Evolutionary conservation across 2,888 invertebrate genomes (phyloP), one percentile per base, ranked within the genome.

Genomic region (Polyommatus icarus): DNA sequence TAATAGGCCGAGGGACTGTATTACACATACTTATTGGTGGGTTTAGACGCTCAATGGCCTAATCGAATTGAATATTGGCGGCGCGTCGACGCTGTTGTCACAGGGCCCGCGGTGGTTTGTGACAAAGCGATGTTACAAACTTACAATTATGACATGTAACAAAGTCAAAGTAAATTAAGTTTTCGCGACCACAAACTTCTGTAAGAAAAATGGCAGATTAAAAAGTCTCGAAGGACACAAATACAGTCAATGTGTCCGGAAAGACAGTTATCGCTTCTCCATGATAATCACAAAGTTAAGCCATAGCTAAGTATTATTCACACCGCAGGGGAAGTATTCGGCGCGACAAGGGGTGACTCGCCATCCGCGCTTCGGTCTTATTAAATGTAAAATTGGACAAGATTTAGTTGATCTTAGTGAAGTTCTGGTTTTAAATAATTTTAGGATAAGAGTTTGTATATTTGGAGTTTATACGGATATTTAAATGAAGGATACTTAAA

Each of bases 1-100:
- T 94, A 94, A 93, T 94, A 94, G 93, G 92, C 92, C 88, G 89
- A 88, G 89, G 89, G 90, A 90, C 92, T 93, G 90, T 91, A 92
- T 92, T 93, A 93, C 92, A 93, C 91, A 91, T 91, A 93, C 91
- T 92, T 91, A 92, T 91, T 91, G 90, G 89, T 89, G 87, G 89
- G 88, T 87, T 92, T 90, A 91, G 89, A 85, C 87, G 90, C 88
- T 90, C 88, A 88, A 89, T 88, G 86, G 87, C 87, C 88, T 91
- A 91, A 93, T 91, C 91, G 89, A 91, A 91, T 91, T 90, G 87
- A 91, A 91, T 90, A 89, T 88, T 86, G 87, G 85, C 86, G 87
- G 86, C 87, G 85, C 86, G 85, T 87, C 83, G 85, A 85, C 84
- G 84, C 84, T 83, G 81, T 84, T 85, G 85, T 84, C 83, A 83